Evolutionary conservation across 2,888 invertebrate species (phyloP).

Genomic region (Ceramica pisi): DNA sequence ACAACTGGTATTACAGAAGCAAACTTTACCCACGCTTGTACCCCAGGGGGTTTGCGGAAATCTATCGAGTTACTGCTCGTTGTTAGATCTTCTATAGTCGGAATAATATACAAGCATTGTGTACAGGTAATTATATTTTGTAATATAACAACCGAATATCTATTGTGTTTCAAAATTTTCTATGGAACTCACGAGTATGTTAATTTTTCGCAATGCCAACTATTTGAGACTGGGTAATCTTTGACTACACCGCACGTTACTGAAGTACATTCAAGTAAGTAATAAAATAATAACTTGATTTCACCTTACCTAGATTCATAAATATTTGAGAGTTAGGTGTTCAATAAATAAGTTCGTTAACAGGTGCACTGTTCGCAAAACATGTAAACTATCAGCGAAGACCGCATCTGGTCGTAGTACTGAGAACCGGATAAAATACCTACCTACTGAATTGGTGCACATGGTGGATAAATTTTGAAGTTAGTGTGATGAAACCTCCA

Average conservation of each 20-base stretch:
- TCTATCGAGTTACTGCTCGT: slow-evolving; percentile 43
- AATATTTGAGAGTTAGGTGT: too few species aligned
- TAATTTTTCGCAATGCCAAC: background rate
- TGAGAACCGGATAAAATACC: too few species aligned
- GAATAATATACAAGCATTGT: slow-evolving; percentile 20
- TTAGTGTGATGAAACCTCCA: background rate
- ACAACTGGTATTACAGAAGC: slow-evolving; percentile 45
- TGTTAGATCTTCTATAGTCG: slow-evolving; percentile 25
- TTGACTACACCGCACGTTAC: too few species aligned
- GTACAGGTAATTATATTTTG: background rate
- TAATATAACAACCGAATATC: background rate
- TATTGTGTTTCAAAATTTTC: background rate
- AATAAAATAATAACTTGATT: too few species aligned
- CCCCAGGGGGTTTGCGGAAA: slow-evolving; percentile 37
- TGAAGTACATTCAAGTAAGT: too few species aligned
- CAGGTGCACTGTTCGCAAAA: too few species aligned
- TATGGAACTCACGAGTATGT: background rate
- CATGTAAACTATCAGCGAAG: too few species aligned
- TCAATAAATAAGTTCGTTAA: too few species aligned
- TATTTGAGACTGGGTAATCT: background rate
- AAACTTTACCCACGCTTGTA: slow-evolving; percentile 43
- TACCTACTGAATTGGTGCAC: background rate
- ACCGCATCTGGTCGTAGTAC: too few species aligned
- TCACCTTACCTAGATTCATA: too few species aligned
- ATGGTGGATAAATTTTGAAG: background rate